A percentile compares a stretch with the other conserved stretches of the same genome.
Conservation (phyloP, 2,113 vertebrate species). For the Mungos mungo region DNA sequence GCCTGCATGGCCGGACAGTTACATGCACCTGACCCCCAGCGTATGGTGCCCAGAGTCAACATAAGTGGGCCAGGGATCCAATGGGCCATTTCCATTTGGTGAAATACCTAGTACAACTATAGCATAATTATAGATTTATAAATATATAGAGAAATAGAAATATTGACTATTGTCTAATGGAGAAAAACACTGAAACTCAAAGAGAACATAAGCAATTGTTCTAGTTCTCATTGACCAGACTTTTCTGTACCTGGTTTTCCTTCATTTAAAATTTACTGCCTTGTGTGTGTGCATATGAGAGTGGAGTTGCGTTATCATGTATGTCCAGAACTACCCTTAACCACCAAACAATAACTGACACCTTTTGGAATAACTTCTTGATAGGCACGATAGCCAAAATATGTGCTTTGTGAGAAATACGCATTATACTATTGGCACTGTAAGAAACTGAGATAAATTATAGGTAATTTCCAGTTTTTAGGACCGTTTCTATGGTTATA, state of each 20-base stretch:
- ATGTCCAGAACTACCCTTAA: constrained; percentile 44
- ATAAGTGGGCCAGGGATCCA: rapidly evolving
- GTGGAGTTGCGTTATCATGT: neutral
- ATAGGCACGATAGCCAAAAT: constrained; percentile 70
- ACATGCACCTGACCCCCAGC: rapidly evolving
- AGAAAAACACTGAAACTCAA: neutral
- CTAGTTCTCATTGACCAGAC: neutral
- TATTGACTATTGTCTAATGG: neutral
- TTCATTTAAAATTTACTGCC: neutral
- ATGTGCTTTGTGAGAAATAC: constrained; percentile 69
- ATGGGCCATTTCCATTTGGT: too few relatives aligned
- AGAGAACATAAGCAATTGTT: neutral
- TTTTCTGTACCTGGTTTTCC: neutral
- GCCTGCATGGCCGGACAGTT: rapidly evolving
- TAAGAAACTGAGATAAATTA: constrained; percentile 80
- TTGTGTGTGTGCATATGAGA: neutral
- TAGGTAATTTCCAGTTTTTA: constrained; percentile 78
- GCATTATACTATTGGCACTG: constrained; percentile 58
- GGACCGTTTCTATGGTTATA: constrained; percentile 80
- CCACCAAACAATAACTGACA: constrained; percentile 67
- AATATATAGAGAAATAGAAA: neutral
- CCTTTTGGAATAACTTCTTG: constrained; percentile 67
- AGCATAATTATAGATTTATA: neutral
- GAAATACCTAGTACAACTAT: too few relatives aligned
- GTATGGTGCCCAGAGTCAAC: rapidly evolving